Percentiles rank a stretch among this genome's conserved stretches.
phyloP scores from a whole-genome alignment of 2,797 vertebrate genomes.

The Aulostomus chinensis region DNA sequence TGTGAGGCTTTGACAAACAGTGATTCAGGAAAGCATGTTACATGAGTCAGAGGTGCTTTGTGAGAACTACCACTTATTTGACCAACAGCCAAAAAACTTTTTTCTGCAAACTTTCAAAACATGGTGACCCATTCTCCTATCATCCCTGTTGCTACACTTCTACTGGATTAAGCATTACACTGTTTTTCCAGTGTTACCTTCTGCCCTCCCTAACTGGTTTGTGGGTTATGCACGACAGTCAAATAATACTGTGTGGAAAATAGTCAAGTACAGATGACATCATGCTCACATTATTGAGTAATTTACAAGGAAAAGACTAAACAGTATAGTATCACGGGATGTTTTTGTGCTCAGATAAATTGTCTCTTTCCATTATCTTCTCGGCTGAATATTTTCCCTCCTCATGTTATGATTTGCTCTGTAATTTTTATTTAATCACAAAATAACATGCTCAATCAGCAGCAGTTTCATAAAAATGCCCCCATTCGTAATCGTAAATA shows the following conservation, averaged over 20 bases:
- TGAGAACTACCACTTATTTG: slow-evolving; percentile 27
- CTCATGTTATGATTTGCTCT: not conserved
- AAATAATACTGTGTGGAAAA: slow-evolving; percentile 55
- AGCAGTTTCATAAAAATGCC: slow-evolving; percentile 3
- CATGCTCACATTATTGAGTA: slow-evolving; percentile 31
- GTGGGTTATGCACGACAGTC: slow-evolving; percentile 49
- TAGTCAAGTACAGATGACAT: slow-evolving; percentile 32
- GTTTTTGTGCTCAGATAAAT: no score
- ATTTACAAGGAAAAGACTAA: slow-evolving; percentile 16
- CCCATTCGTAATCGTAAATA: slow-evolving; percentile 11
- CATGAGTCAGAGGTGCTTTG: slow-evolving; percentile 62
- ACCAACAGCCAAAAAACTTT: not conserved
- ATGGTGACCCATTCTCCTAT: slow-evolving; percentile 28
- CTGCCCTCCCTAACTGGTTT: slow-evolving; percentile 39
- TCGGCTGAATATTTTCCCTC: no score
- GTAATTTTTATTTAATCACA: slow-evolving; percentile 22
- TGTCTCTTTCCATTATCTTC: no score
- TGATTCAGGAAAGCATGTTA: slow-evolving; percentile 51
- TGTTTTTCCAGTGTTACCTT: slow-evolving; percentile 43
- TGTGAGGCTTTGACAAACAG: slow-evolving; percentile 58
- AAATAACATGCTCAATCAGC: slow-evolving; percentile 1
- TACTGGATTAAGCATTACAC: slow-evolving; percentile 22
- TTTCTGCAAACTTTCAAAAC: slow-evolving; percentile 21
- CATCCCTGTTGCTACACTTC: slow-evolving; percentile 12
- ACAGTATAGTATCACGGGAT: slow-evolving; percentile 8